Evolutionary conservation across 2,113 vertebrate species (phyloP).

Genomic region (Cyanistes caeruleus): DNA sequence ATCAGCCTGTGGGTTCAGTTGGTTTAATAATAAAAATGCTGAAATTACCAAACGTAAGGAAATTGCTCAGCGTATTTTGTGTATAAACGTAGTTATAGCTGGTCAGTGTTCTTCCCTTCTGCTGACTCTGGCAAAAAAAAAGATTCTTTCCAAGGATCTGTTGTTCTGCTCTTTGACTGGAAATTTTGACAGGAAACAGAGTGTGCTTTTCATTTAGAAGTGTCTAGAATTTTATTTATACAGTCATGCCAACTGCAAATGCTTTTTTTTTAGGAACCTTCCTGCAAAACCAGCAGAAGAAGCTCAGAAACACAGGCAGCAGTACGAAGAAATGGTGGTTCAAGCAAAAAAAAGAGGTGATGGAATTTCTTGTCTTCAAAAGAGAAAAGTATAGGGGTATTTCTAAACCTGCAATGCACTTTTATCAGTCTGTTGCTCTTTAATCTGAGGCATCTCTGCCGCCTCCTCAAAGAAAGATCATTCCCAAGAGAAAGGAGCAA

Average conservation of each 20-base stretch:
- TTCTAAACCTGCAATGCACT: neutral
- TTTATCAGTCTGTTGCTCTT: neutral
- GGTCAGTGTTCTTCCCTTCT: conserved; percentile 38
- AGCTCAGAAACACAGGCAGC: conserved; percentile 91
- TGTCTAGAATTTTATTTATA: conserved; percentile 1
- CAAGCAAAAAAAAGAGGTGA: conserved; percentile 94
- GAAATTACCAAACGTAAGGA: conserved; percentile 39
- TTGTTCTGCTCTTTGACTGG: neutral
- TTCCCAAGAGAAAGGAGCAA: neutral
- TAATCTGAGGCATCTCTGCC: neutral
- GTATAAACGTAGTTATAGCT: neutral
- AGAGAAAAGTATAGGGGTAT: neutral
- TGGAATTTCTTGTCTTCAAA: neutral
- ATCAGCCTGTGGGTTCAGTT: neutral
- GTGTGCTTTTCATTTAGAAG: neutral
- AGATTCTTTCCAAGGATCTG: conserved; percentile 4
- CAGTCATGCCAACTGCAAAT: neutral
- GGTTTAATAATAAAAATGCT: conserved; percentile 53
- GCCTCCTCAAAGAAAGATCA: neutral
- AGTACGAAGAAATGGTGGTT: conserved; percentile 97
- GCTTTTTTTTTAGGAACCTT: conserved; percentile 82
- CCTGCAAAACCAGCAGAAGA: conserved; percentile 96
- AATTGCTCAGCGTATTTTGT: conserved; percentile 49
- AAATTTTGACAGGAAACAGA: conserved; percentile 6
- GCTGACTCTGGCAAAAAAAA: conserved; percentile 24